phyloP scores from a whole-genome alignment of 2,888 invertebrate species.

The Tipula confusa region DNA sequence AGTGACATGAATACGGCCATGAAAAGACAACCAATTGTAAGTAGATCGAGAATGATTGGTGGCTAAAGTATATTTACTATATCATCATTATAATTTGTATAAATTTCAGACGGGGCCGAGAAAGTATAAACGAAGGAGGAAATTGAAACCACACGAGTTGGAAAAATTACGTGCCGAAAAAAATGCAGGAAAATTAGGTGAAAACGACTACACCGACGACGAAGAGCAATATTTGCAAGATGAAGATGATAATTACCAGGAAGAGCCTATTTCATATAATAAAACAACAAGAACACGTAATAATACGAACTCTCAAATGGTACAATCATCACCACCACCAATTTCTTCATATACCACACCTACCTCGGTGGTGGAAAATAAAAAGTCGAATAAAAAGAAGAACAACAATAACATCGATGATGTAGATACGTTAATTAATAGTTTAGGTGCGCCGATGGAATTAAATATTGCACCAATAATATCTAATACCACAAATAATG shows the following conservation, averaged over 20 bases:
- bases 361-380: neutral
- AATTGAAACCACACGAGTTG: constrained; percentile 63
- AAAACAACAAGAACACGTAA: neutral
- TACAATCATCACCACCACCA: neutral
- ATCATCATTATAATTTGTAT: too few relatives aligned
- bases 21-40: constrained; percentile 67
- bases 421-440: neutral
- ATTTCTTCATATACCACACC: neutral
- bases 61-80: too few relatives aligned
- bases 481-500: constrained; percentile 40
- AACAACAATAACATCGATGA: neutral
- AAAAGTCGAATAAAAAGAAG: neutral
- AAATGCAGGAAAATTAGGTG: constrained; percentile 38
- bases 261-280: constrained; percentile 26
- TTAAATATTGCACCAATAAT: constrained; percentile 38
- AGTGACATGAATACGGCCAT: constrained; percentile 81
- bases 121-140: constrained; percentile 76
- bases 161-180: constrained; percentile 46
- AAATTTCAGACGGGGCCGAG: constrained; percentile 61
- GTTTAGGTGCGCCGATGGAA: constrained; percentile 33
- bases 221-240: constrained; percentile 41
- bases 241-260: constrained; percentile 48
- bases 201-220: constrained; percentile 45
- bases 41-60: neutral
- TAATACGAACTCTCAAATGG: neutral